Evolutionary conservation across 2,888 invertebrate genomes (phyloP).

Genomic region (Ptilodon capucinus): DNA sequence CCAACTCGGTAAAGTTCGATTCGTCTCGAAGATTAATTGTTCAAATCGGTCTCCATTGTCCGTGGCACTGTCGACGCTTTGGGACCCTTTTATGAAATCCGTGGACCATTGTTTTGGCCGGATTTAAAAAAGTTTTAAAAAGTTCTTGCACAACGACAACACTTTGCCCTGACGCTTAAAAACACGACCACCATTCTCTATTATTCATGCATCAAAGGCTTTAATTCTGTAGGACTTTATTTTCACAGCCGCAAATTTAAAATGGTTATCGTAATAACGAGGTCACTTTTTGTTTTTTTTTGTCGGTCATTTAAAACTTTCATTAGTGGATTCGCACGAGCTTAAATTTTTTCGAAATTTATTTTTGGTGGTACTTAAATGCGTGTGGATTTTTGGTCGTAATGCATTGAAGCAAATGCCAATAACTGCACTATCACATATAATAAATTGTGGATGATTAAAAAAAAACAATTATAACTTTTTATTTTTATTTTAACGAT

Average conservation of each 20-base stretch:
- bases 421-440: neutral
- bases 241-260: constrained; percentile 43
- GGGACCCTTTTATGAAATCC: constrained; percentile 71
- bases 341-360: constrained; percentile 65
- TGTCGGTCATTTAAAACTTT: constrained; percentile 77
- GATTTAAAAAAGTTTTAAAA: constrained; percentile 66
- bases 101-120: constrained; percentile 71
- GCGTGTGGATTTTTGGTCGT: constrained; percentile 34
- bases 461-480: no score
- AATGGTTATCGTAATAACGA: constrained; percentile 69
- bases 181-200: constrained; percentile 28
- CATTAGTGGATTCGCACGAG: constrained; percentile 74
- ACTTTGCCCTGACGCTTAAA: constrained; percentile 10
- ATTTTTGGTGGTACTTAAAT: constrained; percentile 54
- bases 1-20: constrained; percentile 59
- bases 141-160: constrained; percentile 48
- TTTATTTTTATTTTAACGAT: no score
- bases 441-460: constrained; percentile 18
- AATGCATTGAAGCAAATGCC: neutral
- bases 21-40: constrained; percentile 74
- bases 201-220: constrained; percentile 17
- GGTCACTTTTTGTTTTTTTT: constrained; percentile 73
- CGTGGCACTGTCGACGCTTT: constrained; percentile 66
- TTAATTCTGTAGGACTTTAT: constrained; percentile 15
- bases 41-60: constrained; percentile 66